Evolutionary conservation across 1,140 invertebrate genomes (phyloP).

Genomic region (Cheumatopsyche charites): DNA sequence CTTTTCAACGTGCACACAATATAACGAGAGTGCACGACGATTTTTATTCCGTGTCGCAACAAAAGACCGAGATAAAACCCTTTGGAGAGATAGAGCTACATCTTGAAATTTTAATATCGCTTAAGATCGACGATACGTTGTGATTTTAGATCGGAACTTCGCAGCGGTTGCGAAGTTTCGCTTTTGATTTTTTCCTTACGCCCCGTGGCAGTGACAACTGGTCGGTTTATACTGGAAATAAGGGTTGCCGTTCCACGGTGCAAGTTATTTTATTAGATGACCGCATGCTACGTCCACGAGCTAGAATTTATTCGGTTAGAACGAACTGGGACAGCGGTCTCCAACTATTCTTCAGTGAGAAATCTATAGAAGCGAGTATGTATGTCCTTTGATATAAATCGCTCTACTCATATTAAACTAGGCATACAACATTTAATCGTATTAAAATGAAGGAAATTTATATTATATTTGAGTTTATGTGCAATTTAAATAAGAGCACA

Average conservation of each 20-base stretch:
- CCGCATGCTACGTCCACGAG: constrained; percentile 37
- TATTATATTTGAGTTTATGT: too few relatives aligned
- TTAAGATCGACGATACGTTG: not conserved
- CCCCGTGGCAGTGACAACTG: constrained; percentile 5
- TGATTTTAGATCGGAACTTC: constrained; percentile 14
- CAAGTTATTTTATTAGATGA: constrained; percentile 41
- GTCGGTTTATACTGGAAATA: constrained; percentile 20
- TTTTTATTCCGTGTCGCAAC: constrained; percentile 5
- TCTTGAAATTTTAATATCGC: not conserved
- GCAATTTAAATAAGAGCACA: too few relatives aligned
- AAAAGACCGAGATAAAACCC: too few relatives aligned
- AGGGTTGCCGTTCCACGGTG: constrained; percentile 34
- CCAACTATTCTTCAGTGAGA: too few relatives aligned
- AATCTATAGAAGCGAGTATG: too few relatives aligned
- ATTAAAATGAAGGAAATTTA: too few relatives aligned
- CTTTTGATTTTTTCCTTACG: not conserved
- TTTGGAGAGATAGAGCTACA: not conserved
- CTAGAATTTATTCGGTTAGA: constrained; percentile 35
- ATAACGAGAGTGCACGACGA: not conserved
- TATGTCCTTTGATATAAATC: too few relatives aligned
- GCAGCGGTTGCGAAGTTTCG: not conserved
- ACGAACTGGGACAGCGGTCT: not conserved
- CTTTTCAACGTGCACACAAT: constrained; percentile 1
- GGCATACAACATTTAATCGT: too few relatives aligned
- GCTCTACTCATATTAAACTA: too few relatives aligned